These are phyloP conservation scores for Percina caprodes DNA, from an alignment of 2,113 vertebrate species.

Conservation along the genomic window DNA sequence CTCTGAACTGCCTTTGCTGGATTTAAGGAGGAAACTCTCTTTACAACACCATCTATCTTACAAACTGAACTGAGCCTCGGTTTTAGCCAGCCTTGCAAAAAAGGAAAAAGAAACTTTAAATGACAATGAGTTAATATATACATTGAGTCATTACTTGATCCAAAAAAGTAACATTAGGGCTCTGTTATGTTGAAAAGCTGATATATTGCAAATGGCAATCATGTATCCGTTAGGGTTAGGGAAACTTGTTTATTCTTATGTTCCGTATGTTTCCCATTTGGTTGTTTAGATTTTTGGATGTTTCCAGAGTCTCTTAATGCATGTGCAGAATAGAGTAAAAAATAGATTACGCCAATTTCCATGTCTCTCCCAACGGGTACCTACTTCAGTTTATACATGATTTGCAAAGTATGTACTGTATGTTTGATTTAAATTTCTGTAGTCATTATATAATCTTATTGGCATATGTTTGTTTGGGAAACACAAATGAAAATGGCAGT, in stretches of 20 bases:
- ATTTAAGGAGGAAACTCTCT: constrained; percentile 70
- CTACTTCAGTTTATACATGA: constrained; percentile 73
- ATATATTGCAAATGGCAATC: constrained; percentile 87
- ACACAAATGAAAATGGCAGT: constrained; percentile 74
- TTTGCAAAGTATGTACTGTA: constrained; percentile 80
- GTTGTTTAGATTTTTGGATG: constrained; percentile 70
- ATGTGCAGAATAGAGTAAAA: constrained; percentile 81
- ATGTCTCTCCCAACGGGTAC: constrained; percentile 60
- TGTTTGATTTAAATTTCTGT: constrained; percentile 76
- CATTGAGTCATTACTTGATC: constrained; percentile 79
- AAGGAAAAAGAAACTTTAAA: constrained; percentile 68
- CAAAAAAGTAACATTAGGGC: constrained; percentile 80
- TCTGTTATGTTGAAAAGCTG: constrained; percentile 76
- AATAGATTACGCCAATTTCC: constrained; percentile 71
- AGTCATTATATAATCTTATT: constrained; percentile 76
- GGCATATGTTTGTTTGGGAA: constrained; percentile 75
- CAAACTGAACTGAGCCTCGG: constrained; percentile 77
- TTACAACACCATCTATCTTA: constrained; percentile 59
- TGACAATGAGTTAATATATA: constrained; percentile 76
- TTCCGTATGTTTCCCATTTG: constrained; percentile 54
- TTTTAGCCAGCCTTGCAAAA: constrained; percentile 78
- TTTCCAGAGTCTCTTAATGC: constrained; percentile 77
- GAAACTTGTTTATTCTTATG: constrained; percentile 62
- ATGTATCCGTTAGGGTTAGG: constrained; percentile 74
- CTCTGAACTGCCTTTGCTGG: constrained; percentile 72